Base-by-base conservation (phyloP, 2,797 vertebrate genomes). In the Sylvilagus floridanus region DNA sequence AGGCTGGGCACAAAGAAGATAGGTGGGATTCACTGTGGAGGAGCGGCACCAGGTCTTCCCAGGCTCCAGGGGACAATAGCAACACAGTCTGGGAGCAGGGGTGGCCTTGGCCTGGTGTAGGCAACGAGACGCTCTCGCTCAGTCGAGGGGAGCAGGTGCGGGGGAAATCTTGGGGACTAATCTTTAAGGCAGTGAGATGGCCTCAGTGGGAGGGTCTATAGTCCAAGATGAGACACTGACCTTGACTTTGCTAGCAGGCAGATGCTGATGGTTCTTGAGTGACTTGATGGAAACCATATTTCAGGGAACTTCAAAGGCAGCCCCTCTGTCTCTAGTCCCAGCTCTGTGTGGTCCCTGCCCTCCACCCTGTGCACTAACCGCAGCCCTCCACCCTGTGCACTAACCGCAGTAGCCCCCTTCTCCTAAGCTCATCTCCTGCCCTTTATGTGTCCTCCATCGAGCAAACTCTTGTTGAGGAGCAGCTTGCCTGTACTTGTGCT, bases 1-100 rank as follows among this genome's bases (percentile, higher is more conserved):
- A 4, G 68, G 5, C 22, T 28, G 30, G 47, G 21, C 30, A 7
- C 0, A 16, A 26, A 21, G 19, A 82, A 52, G 35, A 4, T 8
- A 47, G 52, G 10, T 13, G 0, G n/a, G 12, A 13, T 17, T n/a
- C 28, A n/a, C 6, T 32, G 28, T 42, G 13, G 65, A 87, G 47
- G 37, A 78, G 82, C 5, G 4, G 5, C 5, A 1, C 22, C 26
- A 62, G 60, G 71, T 35, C 77, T 57, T 95, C n/a, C 21, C 21
- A 37, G 57, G 19, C 52, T 77, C 26, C 35, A 17, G 10, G 5
- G 24, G 9, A 19, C 3, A 35, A 21, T 71, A 32, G 30, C 24
- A 63, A 32, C 22, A 42, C 50, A 89, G n/a, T 17, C 32, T 22
- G 54, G 68, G 37, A 68, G 66, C 4, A 11, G 37, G 14, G 35